Percentiles rank a stretch among this genome's conserved stretches.
These are phyloP conservation scores for Henricia sp. DNA, from an alignment of 53 echinoderm and acorn worm species.

Conservation along the genomic window DNA sequence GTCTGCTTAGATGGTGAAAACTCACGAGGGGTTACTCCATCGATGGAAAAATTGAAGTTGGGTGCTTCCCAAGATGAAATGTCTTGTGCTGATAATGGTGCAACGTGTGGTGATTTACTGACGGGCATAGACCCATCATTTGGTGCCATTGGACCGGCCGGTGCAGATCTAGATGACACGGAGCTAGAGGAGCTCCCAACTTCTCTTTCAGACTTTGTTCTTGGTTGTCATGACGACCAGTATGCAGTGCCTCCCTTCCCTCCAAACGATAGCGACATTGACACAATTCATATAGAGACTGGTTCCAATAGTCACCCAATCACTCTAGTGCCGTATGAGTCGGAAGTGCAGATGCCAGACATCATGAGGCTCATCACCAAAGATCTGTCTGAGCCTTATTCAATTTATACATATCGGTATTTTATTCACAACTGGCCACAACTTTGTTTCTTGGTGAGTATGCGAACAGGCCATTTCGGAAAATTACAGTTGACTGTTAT, in stretches of 20 bases:
- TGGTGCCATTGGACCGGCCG: constrained; percentile 41
- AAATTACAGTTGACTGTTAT: neutral
- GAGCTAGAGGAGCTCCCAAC: constrained; percentile 81
- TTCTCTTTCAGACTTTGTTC: constrained; percentile 89
- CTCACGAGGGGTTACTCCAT: constrained; percentile 20
- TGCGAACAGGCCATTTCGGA: neutral
- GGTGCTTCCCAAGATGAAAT: neutral
- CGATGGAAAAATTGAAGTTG: constrained; percentile 14
- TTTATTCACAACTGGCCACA: constrained; percentile 99
- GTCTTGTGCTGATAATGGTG: constrained; percentile 1
- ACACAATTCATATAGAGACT: constrained; percentile 68
- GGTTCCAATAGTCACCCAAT: constrained; percentile 53
- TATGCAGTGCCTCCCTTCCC: constrained; percentile 80
- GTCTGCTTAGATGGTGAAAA: constrained; percentile 52
- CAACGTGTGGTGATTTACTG: constrained; percentile 20
- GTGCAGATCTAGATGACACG: constrained; percentile 55
- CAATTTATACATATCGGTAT: constrained; percentile 98
- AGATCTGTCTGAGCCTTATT: constrained; percentile 98
- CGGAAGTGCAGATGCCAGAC: constrained; percentile 96
- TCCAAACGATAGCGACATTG: constrained; percentile 82
- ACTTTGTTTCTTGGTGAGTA: constrained; percentile 97
- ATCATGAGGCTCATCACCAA: constrained; percentile 98
- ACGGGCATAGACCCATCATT: constrained; percentile 36
- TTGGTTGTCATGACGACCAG: constrained; percentile 76
- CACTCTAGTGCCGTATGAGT: constrained; percentile 87